Evolutionary conservation across 2,888 invertebrate genomes (phyloP).

Genomic region (Disparrhopalites patrizii): DNA sequence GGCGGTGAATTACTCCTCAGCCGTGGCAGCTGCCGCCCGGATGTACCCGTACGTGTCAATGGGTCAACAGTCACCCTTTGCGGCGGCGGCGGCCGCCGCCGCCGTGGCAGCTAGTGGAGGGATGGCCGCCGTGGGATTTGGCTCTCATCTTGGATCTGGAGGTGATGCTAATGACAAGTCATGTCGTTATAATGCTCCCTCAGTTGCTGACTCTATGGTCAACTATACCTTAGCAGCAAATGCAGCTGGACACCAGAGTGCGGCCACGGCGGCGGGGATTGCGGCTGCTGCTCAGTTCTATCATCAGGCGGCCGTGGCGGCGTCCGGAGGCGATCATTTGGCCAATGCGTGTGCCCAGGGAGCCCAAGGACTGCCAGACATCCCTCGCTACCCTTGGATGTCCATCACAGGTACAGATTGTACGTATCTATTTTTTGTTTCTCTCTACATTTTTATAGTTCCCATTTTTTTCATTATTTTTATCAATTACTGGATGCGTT

Average conservation of each 20-base stretch:
- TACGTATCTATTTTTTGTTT: constrained; percentile 9
- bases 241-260: constrained; percentile 52
- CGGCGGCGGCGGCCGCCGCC: constrained; percentile 57
- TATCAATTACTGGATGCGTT: neutral
- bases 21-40: constrained; percentile 60
- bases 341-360: constrained; percentile 71
- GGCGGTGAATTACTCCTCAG: constrained; percentile 53
- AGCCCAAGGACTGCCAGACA: constrained; percentile 83
- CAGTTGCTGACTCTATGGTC: constrained; percentile 69
- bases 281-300: constrained; percentile 82
- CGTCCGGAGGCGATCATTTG: constrained; percentile 74
- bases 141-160: constrained; percentile 52
- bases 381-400: constrained; percentile 94
- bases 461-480: constrained; percentile 8
- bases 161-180: constrained; percentile 64
- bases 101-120: constrained; percentile 58
- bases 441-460: neutral
- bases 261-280: constrained; percentile 51
- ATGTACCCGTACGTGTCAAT: constrained; percentile 90
- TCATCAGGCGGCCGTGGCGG: constrained; percentile 64
- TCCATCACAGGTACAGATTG: constrained; percentile 76
- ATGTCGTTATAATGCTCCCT: constrained; percentile 71
- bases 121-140: constrained; percentile 51
- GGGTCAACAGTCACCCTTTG: constrained; percentile 63
- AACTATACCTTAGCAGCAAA: constrained; percentile 69